phyloP scores from a whole-genome alignment of 1,140 invertebrate genomes.

The Tribolium castaneum region DNA sequence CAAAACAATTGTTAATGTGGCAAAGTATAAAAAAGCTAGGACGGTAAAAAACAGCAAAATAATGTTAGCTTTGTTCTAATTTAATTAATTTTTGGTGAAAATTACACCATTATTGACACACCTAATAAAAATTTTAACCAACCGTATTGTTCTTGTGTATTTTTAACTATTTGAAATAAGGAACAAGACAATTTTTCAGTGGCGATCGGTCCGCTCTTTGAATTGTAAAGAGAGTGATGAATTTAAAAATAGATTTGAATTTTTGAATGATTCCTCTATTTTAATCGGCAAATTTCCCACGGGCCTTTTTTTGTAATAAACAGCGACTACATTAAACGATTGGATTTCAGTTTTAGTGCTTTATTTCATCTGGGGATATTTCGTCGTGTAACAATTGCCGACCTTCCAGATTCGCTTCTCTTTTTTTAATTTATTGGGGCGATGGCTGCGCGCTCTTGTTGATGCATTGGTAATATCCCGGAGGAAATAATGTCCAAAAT shows the following conservation, averaged over 20 bases:
- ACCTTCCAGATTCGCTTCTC: conserved; percentile 4
- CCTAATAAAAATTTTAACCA: too few relatives aligned
- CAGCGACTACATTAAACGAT: conserved; percentile 16
- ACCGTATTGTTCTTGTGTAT: too few relatives aligned
- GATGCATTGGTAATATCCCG: conserved; percentile 45
- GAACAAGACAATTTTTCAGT: too few relatives aligned
- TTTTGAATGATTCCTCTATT: background rate
- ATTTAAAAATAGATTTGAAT: background rate
- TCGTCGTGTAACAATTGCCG: conserved; percentile 5
- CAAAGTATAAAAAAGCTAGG: too few relatives aligned
- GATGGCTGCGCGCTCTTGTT: conserved; percentile 9
- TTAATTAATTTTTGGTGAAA: too few relatives aligned
- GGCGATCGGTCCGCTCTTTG: too few relatives aligned
- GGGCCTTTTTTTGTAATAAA: background rate
- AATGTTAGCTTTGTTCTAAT: too few relatives aligned
- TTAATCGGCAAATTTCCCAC: conserved; percentile 3
- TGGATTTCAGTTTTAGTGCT: conserved; percentile 22
- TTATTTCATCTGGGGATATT: conserved; percentile 5
- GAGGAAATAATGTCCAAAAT: conserved; percentile 44
- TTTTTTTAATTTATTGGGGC: conserved; percentile 26
- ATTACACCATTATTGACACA: too few relatives aligned
- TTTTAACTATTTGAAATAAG: too few relatives aligned
- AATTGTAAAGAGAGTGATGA: too few relatives aligned
- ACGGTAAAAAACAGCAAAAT: too few relatives aligned
- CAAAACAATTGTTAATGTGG: too few relatives aligned